A percentile compares a stretch with the other conserved stretches of the same genome.
Evolutionary conservation across 2,113 vertebrate genomes (phyloP).

Genomic region (Rattus norvegicus): DNA sequence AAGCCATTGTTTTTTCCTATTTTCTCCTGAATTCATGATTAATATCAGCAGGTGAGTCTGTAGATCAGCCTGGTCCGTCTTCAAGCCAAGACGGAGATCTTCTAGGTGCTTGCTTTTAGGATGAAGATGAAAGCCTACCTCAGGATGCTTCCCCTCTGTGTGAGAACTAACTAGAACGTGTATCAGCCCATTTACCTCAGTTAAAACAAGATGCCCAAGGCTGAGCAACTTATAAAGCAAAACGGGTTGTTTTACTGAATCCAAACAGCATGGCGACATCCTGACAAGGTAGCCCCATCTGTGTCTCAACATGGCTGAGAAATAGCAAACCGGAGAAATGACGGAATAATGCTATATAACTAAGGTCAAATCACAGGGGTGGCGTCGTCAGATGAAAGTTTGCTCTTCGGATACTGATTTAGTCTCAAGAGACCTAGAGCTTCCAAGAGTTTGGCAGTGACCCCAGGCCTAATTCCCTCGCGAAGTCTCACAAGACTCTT

Average conservation of each 20-base stretch:
- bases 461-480: not conserved
- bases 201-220: not conserved
- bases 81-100: not conserved
- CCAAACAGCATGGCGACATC: not conserved
- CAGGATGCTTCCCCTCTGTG: not conserved
- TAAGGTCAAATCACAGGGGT: too few species aligned
- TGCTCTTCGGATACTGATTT: not conserved
- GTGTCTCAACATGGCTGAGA: not conserved
- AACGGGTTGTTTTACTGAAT: not conserved
- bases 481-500: not conserved
- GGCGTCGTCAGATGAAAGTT: not conserved
- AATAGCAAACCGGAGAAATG: not conserved
- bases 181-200: not conserved
- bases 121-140: not conserved
- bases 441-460: not conserved
- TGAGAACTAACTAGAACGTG: slow-evolving; percentile 30
- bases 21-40: slow-evolving; percentile 40
- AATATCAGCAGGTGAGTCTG: not conserved
- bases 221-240: not conserved
- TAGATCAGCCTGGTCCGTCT: not conserved
- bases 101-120: slow-evolving; percentile 16
- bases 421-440: not conserved
- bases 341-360: not conserved
- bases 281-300: not conserved
- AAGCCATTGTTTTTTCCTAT: not conserved